These are phyloP conservation scores for Fragum fragum DNA, from an alignment of 2,888 invertebrate genomes.

Conservation along the genomic window DNA sequence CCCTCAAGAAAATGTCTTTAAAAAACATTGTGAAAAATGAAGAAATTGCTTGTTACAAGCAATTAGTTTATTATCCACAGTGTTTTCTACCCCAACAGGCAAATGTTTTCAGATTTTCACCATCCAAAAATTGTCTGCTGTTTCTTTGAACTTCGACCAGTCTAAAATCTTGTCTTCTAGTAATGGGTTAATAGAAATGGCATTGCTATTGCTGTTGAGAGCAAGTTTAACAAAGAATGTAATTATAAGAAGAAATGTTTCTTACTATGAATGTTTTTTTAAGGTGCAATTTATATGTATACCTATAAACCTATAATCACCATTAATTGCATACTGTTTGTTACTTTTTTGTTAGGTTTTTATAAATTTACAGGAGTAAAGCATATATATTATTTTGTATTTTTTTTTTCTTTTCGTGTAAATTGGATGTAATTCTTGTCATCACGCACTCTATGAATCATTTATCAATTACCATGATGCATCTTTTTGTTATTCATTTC, in stretches of 20 bases:
- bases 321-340: slow-evolving; percentile 11
- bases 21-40: too few relatives aligned
- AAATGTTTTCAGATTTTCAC: too few relatives aligned
- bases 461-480: not conserved
- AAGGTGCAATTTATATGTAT: not conserved
- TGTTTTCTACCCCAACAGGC: too few relatives aligned
- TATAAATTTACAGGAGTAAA: slow-evolving; percentile 22
- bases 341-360: slow-evolving; percentile 25
- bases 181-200: too few relatives aligned
- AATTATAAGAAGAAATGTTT: not conserved
- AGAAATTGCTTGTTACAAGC: too few relatives aligned
- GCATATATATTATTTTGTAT: slow-evolving; percentile 10
- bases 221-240: not conserved
- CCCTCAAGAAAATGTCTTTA: too few relatives aligned
- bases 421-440: not conserved
- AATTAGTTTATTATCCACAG: too few relatives aligned
- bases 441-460: not conserved
- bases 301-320: not conserved
- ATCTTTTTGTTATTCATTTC: too few relatives aligned
- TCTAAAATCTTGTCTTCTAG: too few relatives aligned
- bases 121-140: too few relatives aligned
- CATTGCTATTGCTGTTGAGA: not conserved
- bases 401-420: not conserved
- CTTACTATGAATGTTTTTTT: not conserved
- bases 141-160: too few relatives aligned